Base-by-base conservation (phyloP, 2,113 vertebrate genomes). In the Alligator mississippiensis region DNA sequence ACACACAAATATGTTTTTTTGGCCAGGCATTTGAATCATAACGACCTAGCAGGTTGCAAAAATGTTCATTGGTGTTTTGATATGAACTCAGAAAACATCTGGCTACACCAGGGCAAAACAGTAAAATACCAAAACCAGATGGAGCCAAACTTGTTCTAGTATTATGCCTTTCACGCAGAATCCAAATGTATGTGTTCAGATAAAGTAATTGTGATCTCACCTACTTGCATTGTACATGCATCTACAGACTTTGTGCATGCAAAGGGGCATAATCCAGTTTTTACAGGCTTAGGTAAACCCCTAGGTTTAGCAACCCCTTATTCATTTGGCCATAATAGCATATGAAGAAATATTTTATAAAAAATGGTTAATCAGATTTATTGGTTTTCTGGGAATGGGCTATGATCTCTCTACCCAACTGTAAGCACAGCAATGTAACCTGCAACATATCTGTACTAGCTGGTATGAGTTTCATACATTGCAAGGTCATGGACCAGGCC, bases 401-500 rank as follows among this genome's bases (percentile, higher is more conserved):
- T 82, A 16, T 84, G 89, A 72, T 70, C 61, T n/a, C 64, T 89
- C n/a, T 59, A 90, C 91, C 72, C 16, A 8, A 4, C 85, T 88
- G 57, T 82, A 77, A 94, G 87, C 38, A 93, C 87, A 92, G 10
- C 30, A 14, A 74, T 81, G 62, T 63, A 66, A 82, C 62, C 9
- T 81, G 30, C 93, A 90, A 91, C 24, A 47, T 57, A 60, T 77
- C 72, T 82, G 55, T 79, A 66, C 82, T 88, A 83, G 63, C 57
- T 88, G 90, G 85, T 94, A 86, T 80, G 11, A 80, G 5, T 86
- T 96, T 84, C n/a, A 77, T 80, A 93, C 55, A 66, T 11, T 76
- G 66, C 27, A 63, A 76, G 74, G 79, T 84, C 62, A 5, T 57
- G 27, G 63, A 64, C 63, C 27, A 28, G 19, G 14, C 28, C 6